phyloP scores from a whole-genome alignment of 2,797 vertebrate species.

The Muraenolepis orangiensis region DNA sequence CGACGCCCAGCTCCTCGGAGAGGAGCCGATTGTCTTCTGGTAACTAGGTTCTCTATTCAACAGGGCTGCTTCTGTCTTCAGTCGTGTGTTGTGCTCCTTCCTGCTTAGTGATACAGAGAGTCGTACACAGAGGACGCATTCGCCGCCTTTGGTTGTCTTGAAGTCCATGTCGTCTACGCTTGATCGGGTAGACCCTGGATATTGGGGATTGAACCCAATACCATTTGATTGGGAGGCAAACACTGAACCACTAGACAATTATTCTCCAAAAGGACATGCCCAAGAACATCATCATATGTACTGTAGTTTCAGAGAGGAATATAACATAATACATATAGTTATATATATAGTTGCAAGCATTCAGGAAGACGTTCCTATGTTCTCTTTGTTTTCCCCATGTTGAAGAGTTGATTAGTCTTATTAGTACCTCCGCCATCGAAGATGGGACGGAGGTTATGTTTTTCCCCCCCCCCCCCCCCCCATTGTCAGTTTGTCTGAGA shows the following conservation, averaged over 20 bases:
- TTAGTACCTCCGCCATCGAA: too few relatives aligned
- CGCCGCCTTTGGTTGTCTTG: neutral
- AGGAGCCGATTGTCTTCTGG: slow-evolving; percentile 6
- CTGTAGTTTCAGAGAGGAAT: neutral
- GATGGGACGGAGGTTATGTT: too few relatives aligned
- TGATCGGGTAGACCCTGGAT: neutral
- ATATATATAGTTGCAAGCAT: too few relatives aligned
- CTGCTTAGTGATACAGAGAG: neutral
- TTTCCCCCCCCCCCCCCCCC: too few relatives aligned
- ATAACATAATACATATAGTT: too few relatives aligned
- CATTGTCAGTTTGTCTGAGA: too few relatives aligned
- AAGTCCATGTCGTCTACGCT: neutral
- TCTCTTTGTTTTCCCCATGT: too few relatives aligned
- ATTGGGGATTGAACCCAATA: neutral
- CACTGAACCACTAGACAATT: neutral
- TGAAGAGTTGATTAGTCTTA: neutral
- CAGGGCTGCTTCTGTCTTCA: neutral
- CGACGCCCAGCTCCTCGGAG: slow-evolving; percentile 17
- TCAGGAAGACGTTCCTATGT: too few relatives aligned
- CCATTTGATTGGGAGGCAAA: neutral
- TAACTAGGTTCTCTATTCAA: neutral
- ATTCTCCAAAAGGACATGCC: neutral
- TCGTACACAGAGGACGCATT: neutral
- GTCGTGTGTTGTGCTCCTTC: neutral
- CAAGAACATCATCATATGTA: neutral